Conservation (phyloP, 2,113 vertebrate genomes). For the Microcebus griseorufus region DNA sequence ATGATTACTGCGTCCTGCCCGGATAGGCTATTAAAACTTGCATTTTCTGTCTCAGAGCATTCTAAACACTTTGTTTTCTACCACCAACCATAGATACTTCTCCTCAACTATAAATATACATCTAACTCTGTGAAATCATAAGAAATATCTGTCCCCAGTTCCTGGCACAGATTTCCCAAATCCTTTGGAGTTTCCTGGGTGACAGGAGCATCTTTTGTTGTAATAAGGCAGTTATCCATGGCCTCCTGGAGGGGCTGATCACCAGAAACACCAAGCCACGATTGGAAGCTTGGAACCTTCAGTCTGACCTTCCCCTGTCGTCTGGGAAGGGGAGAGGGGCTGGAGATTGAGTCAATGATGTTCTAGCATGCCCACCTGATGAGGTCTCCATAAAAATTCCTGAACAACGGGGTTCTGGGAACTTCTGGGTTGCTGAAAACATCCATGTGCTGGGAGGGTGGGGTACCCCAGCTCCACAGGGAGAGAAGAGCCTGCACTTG, state of each 20-base stretch:
- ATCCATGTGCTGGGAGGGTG: background rate
- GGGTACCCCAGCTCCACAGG: no score
- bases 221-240: background rate
- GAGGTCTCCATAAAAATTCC: no score
- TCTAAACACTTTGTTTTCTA: background rate
- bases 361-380: no score
- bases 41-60: background rate
- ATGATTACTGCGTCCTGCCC: background rate
- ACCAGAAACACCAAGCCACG: background rate
- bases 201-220: background rate
- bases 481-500: no score
- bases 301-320: rapidly evolving
- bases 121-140: background rate
- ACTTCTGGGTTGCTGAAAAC: background rate
- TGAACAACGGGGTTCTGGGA: background rate
- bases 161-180: background rate
- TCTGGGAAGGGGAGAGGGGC: background rate
- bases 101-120: background rate
- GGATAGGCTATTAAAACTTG: background rate
- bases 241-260: background rate
- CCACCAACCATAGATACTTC: background rate
- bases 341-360: background rate
- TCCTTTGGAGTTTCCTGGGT: background rate
- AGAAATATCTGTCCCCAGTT: background rate
- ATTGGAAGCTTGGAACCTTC: background rate